A percentile compares a stretch with the other conserved stretches of the same genome.
phyloP scores from a whole-genome alignment of 35 echinoderm and acorn worm genomes.

The Heliocidaris erythrogramma region DNA sequence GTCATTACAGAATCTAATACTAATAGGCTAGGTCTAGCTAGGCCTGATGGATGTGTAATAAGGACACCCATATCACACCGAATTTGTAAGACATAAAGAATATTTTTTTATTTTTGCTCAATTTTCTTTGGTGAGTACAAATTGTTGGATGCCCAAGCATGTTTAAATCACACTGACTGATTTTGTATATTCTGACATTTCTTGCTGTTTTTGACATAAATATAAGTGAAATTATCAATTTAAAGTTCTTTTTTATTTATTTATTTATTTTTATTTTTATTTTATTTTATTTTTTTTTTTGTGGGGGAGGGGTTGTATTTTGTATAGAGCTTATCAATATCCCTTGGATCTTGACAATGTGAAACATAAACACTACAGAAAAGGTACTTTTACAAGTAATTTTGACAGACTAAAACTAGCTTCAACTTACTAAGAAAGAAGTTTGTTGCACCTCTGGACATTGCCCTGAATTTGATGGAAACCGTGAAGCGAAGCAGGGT shows the following conservation, averaged over 20 bases:
- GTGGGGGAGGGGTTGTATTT: too few relatives aligned
- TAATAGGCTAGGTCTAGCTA: neutral
- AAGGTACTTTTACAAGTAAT: neutral
- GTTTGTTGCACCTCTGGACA: slow-evolving; percentile 8
- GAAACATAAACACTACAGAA: neutral
- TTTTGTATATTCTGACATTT: too few relatives aligned
- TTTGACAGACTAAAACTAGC: neutral
- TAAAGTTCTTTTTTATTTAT: too few relatives aligned
- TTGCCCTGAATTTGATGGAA: neutral
- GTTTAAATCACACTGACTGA: neutral
- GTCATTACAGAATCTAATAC: neutral
- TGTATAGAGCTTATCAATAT: too few relatives aligned
- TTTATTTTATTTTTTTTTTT: too few relatives aligned
- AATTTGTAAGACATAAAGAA: neutral
- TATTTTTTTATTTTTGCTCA: neutral
- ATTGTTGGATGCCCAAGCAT: neutral
- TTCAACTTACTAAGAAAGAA: neutral
- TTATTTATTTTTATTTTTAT: too few relatives aligned
- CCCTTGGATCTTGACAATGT: neutral
- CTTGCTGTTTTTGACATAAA: too few relatives aligned
- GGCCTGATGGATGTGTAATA: neutral
- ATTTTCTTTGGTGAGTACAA: neutral
- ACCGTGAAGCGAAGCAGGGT: neutral
- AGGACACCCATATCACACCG: neutral
- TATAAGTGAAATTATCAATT: too few relatives aligned